phyloP scores from a whole-genome alignment of 2,113 vertebrate species.

The Nothobranchius kuhntae region DNA sequence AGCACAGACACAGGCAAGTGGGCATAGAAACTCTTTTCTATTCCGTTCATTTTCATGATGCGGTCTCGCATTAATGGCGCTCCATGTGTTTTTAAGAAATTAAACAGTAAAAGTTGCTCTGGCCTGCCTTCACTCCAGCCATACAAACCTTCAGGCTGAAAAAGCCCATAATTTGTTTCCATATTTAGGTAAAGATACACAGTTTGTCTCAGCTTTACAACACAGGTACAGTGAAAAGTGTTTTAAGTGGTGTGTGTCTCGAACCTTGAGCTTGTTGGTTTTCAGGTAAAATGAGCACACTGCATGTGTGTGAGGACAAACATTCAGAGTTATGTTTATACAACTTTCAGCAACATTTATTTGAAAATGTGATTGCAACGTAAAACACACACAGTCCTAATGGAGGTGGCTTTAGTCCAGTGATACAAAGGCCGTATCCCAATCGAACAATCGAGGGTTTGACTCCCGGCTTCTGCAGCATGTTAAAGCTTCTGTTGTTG shows the following conservation, averaged over 20 bases:
- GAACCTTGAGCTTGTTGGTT: constrained; percentile 29
- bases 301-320: constrained; percentile 2
- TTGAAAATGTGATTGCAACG: no score
- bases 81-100: constrained; percentile 64
- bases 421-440: no score
- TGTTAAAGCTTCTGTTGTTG: no score
- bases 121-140: constrained; percentile 68
- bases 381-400: no score
- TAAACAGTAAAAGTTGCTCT: constrained; percentile 62
- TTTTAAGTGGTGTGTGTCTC: constrained; percentile 26
- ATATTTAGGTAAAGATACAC: constrained; percentile 58
- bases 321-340: constrained; percentile 5
- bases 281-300: neutral
- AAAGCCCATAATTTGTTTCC: constrained; percentile 56
- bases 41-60: constrained; percentile 67
- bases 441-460: no score
- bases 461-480: no score
- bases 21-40: constrained; percentile 69
- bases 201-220: constrained; percentile 57
- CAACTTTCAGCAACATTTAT: neutral
- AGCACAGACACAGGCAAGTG: constrained; percentile 68
- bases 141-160: constrained; percentile 38
- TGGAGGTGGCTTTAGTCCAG: no score
- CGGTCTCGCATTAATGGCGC: constrained; percentile 58
- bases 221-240: constrained; percentile 5